These are phyloP conservation scores for Taurulus bubalis DNA, from an alignment of 2,113 vertebrate genomes.

Conservation along the genomic window DNA sequence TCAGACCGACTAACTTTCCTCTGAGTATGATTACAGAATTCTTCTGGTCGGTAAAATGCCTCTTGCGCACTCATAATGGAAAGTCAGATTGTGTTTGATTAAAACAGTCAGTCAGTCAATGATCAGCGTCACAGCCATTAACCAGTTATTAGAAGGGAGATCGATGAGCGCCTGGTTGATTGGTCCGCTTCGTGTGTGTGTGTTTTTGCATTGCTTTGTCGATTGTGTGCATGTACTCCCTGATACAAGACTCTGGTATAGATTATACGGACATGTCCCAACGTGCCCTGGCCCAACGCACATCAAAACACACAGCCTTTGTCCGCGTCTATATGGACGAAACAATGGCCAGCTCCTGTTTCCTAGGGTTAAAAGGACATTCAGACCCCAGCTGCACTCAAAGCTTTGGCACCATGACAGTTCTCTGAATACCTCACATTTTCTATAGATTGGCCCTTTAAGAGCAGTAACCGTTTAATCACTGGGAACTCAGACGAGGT, in stretches of 20 bases:
- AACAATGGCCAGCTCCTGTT: slow-evolving; percentile 76
- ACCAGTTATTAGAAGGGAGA: slow-evolving; percentile 60
- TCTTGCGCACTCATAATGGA: slow-evolving; percentile 41
- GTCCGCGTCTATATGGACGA: slow-evolving; percentile 65
- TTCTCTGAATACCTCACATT: slow-evolving; percentile 48
- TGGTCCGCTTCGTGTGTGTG: slow-evolving; percentile 20
- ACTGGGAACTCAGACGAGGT: neutral
- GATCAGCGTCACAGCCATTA: slow-evolving; percentile 56
- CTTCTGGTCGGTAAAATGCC: slow-evolving; percentile 37
- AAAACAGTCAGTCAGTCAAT: slow-evolving; percentile 59
- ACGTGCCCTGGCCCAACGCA: slow-evolving; percentile 61
- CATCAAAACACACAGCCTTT: slow-evolving; percentile 70
- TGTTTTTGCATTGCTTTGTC: slow-evolving; percentile 15
- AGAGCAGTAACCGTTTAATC: slow-evolving; percentile 1
- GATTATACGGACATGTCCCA: slow-evolving; percentile 65
- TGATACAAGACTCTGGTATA: slow-evolving; percentile 52
- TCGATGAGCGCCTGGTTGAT: slow-evolving; percentile 45
- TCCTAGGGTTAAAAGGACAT: slow-evolving; percentile 71
- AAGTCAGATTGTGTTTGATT: slow-evolving; percentile 64
- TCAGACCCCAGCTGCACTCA: slow-evolving; percentile 69
- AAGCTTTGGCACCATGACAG: slow-evolving; percentile 57
- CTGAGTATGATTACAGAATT: slow-evolving; percentile 40
- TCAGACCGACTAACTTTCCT: slow-evolving; percentile 37
- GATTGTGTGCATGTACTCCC: slow-evolving; percentile 18
- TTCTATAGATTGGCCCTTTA: slow-evolving; percentile 31